Base-by-base conservation (phyloP, 2,888 invertebrate genomes). In the Caenorhabditis plicata region DNA sequence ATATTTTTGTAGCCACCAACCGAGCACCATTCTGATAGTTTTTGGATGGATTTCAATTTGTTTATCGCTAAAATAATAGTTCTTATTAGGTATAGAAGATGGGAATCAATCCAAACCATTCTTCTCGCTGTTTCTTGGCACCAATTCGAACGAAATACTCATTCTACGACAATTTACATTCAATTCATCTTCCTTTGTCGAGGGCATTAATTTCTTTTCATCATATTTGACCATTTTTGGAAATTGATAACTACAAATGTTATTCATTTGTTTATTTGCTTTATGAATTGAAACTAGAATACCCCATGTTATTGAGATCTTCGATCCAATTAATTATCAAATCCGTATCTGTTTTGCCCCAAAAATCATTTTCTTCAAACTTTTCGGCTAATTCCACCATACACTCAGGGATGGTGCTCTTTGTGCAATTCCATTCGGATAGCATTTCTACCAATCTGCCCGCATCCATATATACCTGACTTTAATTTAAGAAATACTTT, bases 381-480 rank as follows among this genome's bases (percentile, higher is more conserved):
- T 49, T 45, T 1, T 45, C 38, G 1, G 62, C 61, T 27, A 69
- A 19, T 22, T 57, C 35, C 11, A 39, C 25, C 9, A 49, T 49
- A 36, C 69, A 68, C 25, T 51, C 45, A 9, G 33, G 33, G 23
- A 53, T 26, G 11, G 41, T 36, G 7, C n/a, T 25, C 2, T 27
- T 13, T 2, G 9, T 1, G 42, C 69, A 69, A 4, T 44, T 49
- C 69, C 69, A 66, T 1, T 36, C 39, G 26, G 55, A 45, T 29
- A 66, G 27, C 31, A 50, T 64, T 20, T 47, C 15, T 8, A 69
- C 36, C 26, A 69, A 55, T 22, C 57, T 47, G 3, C 66, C 66
- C 4, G 66, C 48, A 27, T 66, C 53, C 15, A 47, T 45, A 50
- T 67, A 67, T 20, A 70, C 64, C n/a, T 54, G 51, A 22, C 64